These are phyloP conservation scores for Congeria kusceri DNA, from an alignment of 2,888 invertebrate species.

Conservation along the genomic window DNA sequence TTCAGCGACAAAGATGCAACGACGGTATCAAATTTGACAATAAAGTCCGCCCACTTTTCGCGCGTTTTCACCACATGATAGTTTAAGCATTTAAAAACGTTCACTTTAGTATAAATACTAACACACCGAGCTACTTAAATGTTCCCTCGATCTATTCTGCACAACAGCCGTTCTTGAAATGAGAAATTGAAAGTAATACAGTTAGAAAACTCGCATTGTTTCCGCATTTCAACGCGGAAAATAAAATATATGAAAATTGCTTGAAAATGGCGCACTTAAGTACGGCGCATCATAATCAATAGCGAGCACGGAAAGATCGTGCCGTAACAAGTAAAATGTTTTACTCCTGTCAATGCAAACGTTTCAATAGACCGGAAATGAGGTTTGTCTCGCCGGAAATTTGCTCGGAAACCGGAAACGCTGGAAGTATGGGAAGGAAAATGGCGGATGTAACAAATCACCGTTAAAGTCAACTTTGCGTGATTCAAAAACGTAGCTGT, in stretches of 20 bases:
- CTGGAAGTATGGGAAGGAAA: slow-evolving; percentile 63
- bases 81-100: no score
- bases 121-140: no score
- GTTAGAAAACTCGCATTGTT: no score
- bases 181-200: no score
- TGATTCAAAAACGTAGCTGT: slow-evolving; percentile 31
- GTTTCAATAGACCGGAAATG: slow-evolving; percentile 63
- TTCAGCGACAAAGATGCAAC: slow-evolving; percentile 25
- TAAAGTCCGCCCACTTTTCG: slow-evolving; percentile 1
- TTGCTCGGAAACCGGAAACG: slow-evolving; percentile 65
- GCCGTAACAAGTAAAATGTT: slow-evolving; percentile 64
- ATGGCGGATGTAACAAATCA: slow-evolving; percentile 65
- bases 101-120: no score
- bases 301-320: slow-evolving; percentile 38
- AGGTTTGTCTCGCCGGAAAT: slow-evolving; percentile 65
- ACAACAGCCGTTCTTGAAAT: no score
- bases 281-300: slow-evolving; percentile 14
- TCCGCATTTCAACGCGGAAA: no score
- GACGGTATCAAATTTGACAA: not conserved
- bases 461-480: slow-evolving; percentile 53
- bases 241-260: no score
- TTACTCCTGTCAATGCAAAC: slow-evolving; percentile 59
- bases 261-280: no score
- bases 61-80: no score
- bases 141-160: no score